Percentiles rank a stretch among this genome's conserved stretches.
These are phyloP conservation scores for Myrmophylax atrothorax DNA, from an alignment of 2,113 vertebrate genomes.

Conservation along the genomic window DNA sequence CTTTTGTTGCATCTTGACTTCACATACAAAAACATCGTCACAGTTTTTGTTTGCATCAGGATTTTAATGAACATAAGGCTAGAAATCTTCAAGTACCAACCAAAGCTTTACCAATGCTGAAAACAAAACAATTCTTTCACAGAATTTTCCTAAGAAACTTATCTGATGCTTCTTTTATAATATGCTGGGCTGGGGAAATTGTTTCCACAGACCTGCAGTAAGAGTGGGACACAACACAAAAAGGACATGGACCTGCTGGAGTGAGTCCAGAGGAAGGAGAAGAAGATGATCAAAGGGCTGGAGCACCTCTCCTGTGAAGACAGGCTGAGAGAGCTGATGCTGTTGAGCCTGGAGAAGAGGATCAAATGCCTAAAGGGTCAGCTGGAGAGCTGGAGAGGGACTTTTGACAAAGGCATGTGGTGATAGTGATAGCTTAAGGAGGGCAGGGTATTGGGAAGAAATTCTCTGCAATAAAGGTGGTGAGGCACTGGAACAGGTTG, in stretches of 20 bases:
- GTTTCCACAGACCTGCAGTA: background rate
- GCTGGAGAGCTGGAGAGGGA: background rate
- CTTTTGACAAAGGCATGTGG: background rate
- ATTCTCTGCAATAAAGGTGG: background rate
- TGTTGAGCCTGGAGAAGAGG: background rate
- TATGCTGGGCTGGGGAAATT: background rate
- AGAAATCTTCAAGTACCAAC: background rate
- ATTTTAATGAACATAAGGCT: rapidly evolving
- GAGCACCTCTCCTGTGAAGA: background rate
- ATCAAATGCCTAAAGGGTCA: background rate
- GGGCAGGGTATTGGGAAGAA: background rate
- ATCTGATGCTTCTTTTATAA: background rate
- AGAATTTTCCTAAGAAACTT: background rate
- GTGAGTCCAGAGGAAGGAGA: background rate
- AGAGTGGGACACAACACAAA: background rate
- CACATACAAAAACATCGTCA: background rate
- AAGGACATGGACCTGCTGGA: background rate
- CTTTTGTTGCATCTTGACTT: background rate
- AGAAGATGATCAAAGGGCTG: background rate
- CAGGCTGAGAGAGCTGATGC: background rate
- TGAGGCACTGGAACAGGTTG: background rate
- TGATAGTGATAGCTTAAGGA: background rate
- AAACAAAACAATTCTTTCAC: background rate
- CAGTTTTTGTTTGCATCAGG: background rate
- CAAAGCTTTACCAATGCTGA: background rate